A percentile compares a stretch with the other conserved stretches of the same genome.
phyloP scores from a whole-genome alignment of 1,140 invertebrate species.

The Thaumatotibia leucotreta region DNA sequence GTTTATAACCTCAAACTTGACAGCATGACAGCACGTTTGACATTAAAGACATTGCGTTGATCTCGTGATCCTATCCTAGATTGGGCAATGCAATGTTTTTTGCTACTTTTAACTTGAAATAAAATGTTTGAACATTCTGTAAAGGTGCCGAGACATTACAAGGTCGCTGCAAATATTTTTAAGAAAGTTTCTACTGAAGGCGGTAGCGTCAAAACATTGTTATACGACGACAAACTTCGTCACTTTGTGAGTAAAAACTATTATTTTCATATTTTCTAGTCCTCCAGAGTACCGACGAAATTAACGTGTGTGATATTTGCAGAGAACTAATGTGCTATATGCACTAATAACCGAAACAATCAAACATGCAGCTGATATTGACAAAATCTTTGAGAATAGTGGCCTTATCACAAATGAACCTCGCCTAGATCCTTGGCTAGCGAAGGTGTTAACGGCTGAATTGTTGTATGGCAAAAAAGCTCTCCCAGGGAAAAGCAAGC shows the following conservation, averaged over 20 bases:
- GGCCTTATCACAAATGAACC: conserved; percentile 82
- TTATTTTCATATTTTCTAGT: conserved; percentile 7
- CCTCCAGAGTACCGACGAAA: conserved; percentile 15
- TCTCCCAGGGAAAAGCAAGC: conserved; percentile 82
- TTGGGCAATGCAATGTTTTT: conserved; percentile 28
- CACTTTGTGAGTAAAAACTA: conserved; percentile 59
- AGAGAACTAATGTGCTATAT: conserved; percentile 84
- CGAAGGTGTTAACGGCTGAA: conserved; percentile 87
- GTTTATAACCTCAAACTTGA: background rate
- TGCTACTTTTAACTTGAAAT: conserved; percentile 22
- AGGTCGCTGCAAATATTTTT: conserved; percentile 81
- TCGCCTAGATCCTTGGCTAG: conserved; percentile 82
- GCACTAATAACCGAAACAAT: conserved; percentile 85
- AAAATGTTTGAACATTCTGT: conserved; percentile 83
- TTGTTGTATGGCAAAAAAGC: conserved; percentile 87
- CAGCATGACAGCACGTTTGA: conserved; percentile 22
- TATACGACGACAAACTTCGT: conserved; percentile 82
- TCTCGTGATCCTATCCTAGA: conserved; percentile 50
- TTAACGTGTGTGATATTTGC: conserved; percentile 59
- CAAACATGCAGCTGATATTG: conserved; percentile 80
- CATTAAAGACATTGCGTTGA: conserved; percentile 34
- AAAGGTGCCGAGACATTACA: conserved; percentile 87
- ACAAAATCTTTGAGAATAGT: conserved; percentile 80
- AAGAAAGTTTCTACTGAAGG: conserved; percentile 81
- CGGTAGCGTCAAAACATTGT: conserved; percentile 83